Evolutionary conservation across 2,113 vertebrate genomes (phyloP), one percentile per base, ranked within the genome.

Genomic region (Cariama cristata): DNA sequence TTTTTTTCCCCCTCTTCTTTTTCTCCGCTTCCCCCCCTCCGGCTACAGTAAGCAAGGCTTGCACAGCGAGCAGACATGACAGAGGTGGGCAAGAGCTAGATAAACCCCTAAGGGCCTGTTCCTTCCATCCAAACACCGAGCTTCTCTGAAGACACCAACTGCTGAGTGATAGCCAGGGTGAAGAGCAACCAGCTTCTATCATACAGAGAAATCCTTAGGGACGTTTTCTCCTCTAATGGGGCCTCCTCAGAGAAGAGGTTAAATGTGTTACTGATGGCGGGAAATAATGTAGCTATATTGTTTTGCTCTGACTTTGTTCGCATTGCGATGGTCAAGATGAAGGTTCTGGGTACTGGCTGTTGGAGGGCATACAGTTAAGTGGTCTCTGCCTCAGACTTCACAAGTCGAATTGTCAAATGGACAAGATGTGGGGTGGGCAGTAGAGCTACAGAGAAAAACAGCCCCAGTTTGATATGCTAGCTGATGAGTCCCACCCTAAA

Each of bases 261-360:
- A 53, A 62, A 62, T 76, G 26, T 47, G 38, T 71, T 96, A 19
- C 28, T 53, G 45, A 38, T 71, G 47, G 26, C 4, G 7, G 40
- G 75, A 86, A 73, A 58, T 86, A 76, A 66, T 20, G 22, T 64
- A 56, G 49, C 20, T 90, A 3, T 52, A 5, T 52, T 87, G 40
- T 74, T 92, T 93, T 96, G 59, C 58, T 83, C 23, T 85, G 62
- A 8, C 21, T 81, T 80, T 67, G 64, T 74, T 33, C 58, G 22
- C 4, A 1, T 69, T 64, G 32, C 0, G 3, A 2, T 67, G 30
- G 22, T 73, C 23, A 13, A 76, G 56, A 42, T 77, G 30, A 71
- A 76, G 50, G 22, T 76, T 83, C 44, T 85, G 35, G 19, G 7
- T 72, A 13, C 17, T 74, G 50, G 30, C 42, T 47, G 0, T 50